These are phyloP conservation scores for Cheiracanthium punctorium DNA, from an alignment of 2,888 invertebrate genomes.

Conservation along the genomic window DNA sequence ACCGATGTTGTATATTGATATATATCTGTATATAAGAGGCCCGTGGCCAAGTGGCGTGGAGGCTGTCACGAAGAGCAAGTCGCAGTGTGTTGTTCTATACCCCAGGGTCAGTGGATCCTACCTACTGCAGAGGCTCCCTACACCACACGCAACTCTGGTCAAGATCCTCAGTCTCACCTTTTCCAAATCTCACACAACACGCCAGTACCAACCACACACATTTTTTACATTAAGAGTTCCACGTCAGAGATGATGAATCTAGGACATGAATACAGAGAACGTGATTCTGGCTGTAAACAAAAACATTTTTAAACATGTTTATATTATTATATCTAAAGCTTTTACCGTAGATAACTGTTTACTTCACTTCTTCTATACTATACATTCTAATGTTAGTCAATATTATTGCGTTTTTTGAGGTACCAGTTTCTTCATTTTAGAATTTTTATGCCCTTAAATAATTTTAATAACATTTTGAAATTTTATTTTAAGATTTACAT, in stretches of 20 bases:
- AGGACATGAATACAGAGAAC: too few species aligned
- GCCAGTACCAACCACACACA: neutral
- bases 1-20: conserved; percentile 50
- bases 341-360: too few species aligned
- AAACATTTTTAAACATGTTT: too few species aligned
- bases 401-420: too few species aligned
- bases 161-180: neutral
- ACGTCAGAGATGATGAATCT: neutral
- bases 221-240: neutral
- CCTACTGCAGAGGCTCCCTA: conserved; percentile 43
- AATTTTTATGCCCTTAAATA: too few species aligned
- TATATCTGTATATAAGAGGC: conserved; percentile 31
- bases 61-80: conserved; percentile 69
- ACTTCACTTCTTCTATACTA: too few species aligned
- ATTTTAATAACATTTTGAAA: too few species aligned
- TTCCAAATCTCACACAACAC: neutral
- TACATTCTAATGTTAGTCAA: too few species aligned
- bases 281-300: neutral
- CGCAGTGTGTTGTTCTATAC: conserved; percentile 44
- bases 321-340: too few species aligned
- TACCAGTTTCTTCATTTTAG: too few species aligned
- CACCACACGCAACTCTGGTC: conserved; percentile 43
- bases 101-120: conserved; percentile 66
- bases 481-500: too few species aligned
- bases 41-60: conserved; percentile 69